These are phyloP conservation scores for Malurus splendens DNA, from an alignment of 2,797 vertebrate species.

Conservation along the genomic window DNA sequence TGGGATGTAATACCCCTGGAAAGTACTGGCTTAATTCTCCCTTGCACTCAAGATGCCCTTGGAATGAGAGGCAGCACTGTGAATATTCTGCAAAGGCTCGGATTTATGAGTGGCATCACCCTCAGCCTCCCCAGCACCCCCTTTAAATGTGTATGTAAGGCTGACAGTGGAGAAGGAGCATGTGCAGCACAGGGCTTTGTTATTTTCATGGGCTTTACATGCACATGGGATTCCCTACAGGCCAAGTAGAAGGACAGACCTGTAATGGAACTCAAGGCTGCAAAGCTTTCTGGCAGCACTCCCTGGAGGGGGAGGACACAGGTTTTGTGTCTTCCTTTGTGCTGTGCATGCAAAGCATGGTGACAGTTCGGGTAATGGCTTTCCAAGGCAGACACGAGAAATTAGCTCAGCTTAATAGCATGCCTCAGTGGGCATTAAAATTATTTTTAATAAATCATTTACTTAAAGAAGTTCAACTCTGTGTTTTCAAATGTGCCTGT, in stretches of 20 bases:
- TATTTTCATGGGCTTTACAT: not conserved
- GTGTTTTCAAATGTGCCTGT: not conserved
- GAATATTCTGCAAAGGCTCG: not conserved
- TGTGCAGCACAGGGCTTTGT: rapidly evolving
- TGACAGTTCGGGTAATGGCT: not conserved
- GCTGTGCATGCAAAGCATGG: rapidly evolving
- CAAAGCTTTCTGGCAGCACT: not conserved
- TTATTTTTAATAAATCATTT: not conserved
- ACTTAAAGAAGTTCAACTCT: not conserved
- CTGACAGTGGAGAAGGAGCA: not conserved
- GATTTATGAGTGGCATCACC: not conserved
- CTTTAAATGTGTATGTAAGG: not conserved
- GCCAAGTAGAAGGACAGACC: not conserved
- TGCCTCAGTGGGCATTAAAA: not conserved
- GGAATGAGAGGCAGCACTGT: rapidly evolving
- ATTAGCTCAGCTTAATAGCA: not conserved
- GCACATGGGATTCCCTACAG: not conserved
- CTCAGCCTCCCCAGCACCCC: not conserved
- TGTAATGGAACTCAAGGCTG: not conserved
- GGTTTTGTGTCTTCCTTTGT: not conserved
- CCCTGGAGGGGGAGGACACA: not conserved
- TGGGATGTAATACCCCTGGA: not conserved
- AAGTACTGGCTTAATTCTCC: not conserved
- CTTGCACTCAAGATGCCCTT: not conserved
- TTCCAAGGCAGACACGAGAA: not conserved